These are phyloP conservation scores for Phylloscopus collybita DNA, from an alignment of 2,797 vertebrate genomes.

Conservation along the genomic window DNA sequence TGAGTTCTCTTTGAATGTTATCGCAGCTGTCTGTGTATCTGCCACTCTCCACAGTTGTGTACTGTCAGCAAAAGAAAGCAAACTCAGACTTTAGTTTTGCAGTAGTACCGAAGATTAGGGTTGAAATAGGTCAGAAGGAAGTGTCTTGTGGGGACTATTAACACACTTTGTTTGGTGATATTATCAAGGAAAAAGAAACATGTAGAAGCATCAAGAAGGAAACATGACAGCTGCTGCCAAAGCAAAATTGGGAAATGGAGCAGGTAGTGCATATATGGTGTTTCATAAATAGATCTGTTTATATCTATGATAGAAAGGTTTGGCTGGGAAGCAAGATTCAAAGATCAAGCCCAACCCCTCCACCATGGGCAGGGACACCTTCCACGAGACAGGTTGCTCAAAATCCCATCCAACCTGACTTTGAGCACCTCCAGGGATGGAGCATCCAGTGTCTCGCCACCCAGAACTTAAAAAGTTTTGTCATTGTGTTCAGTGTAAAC, in stretches of 20 bases:
- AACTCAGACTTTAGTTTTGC: not conserved
- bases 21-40: not conserved
- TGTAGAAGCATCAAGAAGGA: not conserved
- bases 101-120: not conserved
- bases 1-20: not conserved
- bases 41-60: not conserved
- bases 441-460: not conserved
- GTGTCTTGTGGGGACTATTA: not conserved
- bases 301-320: not conserved
- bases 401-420: not conserved
- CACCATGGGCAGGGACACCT: not conserved
- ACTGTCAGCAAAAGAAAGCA: not conserved
- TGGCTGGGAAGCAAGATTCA: not conserved
- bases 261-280: not conserved
- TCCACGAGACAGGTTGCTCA: not conserved
- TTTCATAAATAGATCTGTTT: not conserved
- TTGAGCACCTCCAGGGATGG: not conserved
- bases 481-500: not conserved
- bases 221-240: not conserved
- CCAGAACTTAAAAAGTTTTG: not conserved
- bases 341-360: not conserved
- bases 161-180: not conserved
- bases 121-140: not conserved
- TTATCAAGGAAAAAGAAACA: not conserved
- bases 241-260: not conserved